Conservation (phyloP, 23 tunicate genomes). For the Ciona savignyi region DNA sequence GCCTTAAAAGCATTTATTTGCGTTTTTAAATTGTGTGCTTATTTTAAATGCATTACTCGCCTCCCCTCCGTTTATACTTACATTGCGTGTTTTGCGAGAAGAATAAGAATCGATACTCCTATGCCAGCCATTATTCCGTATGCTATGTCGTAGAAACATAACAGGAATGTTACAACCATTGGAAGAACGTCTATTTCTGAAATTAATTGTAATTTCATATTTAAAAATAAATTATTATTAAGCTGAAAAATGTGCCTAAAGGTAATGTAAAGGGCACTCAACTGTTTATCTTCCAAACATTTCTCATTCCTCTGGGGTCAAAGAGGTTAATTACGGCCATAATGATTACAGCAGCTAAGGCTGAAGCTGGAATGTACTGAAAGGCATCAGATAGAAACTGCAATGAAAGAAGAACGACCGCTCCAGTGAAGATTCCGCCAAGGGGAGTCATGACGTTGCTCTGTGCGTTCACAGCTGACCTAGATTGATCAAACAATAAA, state of each 20-base stretch:
- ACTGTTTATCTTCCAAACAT: conserved; percentile 58
- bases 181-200: conserved; percentile 61
- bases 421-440: conserved; percentile 69
- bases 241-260: conserved; percentile 24
- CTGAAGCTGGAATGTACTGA: conserved; percentile 75
- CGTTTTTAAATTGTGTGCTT: too few relatives aligned
- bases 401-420: conserved; percentile 59
- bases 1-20: too few relatives aligned
- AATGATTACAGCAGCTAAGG: conserved; percentile 75
- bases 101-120: conserved; percentile 38
- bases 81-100: conserved; percentile 58
- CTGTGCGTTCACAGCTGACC: conserved; percentile 87
- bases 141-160: conserved; percentile 86
- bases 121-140: conserved; percentile 86
- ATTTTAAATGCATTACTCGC: too few relatives aligned
- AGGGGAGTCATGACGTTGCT: conserved; percentile 78
- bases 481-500: too few relatives aligned
- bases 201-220: too few relatives aligned
- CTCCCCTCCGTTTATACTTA: neutral
- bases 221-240: too few relatives aligned
- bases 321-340: conserved; percentile 88
- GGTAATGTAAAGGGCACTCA: conserved; percentile 38
- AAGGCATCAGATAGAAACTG: conserved; percentile 66
- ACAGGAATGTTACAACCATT: conserved; percentile 41
- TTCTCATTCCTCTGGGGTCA: conserved; percentile 43